A percentile compares a stretch with the other conserved stretches of the same genome.
Evolutionary conservation across 1,140 invertebrate genomes (phyloP).

Genomic region (Drosophila elegans): DNA sequence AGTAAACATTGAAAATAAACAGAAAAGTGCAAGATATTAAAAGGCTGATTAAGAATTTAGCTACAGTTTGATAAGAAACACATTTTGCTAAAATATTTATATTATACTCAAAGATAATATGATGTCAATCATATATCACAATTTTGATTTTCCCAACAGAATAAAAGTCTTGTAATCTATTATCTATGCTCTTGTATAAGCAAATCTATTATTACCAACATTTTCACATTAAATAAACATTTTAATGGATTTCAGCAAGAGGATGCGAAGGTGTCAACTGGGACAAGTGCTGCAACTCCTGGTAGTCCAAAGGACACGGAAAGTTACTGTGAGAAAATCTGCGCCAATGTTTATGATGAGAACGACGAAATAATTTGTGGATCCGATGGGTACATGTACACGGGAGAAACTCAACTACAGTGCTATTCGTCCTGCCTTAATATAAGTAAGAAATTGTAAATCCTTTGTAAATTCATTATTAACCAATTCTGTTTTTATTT

Average conservation of each 20-base stretch:
- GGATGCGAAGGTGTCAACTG: slow-evolving; percentile 7
- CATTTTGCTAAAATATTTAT: no score
- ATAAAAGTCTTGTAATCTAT: no score
- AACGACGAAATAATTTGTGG: slow-evolving; percentile 82
- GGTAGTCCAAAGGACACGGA: slow-evolving; percentile 62
- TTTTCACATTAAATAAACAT: no score
- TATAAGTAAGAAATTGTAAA: slow-evolving; percentile 58
- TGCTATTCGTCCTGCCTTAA: slow-evolving; percentile 78
- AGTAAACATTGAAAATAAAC: no score
- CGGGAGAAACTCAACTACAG: slow-evolving; percentile 76
- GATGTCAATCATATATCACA: no score
- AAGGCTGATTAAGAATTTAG: no score
- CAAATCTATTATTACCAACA: no score
- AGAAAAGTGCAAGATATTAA: no score
- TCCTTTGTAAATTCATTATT: not conserved
- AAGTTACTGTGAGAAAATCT: slow-evolving; percentile 79
- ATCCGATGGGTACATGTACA: slow-evolving; percentile 83
- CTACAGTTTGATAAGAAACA: no score
- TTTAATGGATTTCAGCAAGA: slow-evolving; percentile 39
- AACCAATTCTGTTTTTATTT: slow-evolving; percentile 10
- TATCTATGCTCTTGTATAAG: no score
- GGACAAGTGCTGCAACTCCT: slow-evolving; percentile 8
- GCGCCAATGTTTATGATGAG: slow-evolving; percentile 79
- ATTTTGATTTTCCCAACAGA: no score
- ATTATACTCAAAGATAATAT: no score